phyloP scores from a whole-genome alignment of 64 coral and sea anemone genomes.

The Actinia equina region DNA sequence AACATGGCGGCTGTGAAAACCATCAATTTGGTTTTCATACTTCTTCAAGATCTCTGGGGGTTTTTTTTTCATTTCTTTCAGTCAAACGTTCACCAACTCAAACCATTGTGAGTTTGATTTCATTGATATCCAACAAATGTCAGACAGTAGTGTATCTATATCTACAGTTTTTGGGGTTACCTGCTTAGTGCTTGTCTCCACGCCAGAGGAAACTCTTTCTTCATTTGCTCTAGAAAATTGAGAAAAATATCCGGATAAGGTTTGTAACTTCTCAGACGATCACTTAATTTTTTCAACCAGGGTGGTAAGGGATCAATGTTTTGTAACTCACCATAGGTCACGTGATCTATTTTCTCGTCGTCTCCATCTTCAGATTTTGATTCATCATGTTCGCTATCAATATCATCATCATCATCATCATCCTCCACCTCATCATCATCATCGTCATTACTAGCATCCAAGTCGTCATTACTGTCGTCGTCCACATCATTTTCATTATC shows the following conservation, averaged over 20 bases:
- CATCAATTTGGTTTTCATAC: too few species aligned
- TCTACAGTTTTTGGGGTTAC: not conserved
- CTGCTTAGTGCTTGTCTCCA: conserved; percentile 52
- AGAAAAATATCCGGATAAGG: not conserved
- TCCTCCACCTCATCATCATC: not conserved
- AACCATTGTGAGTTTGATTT: not conserved
- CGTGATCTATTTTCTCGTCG: not conserved
- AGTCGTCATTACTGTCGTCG: conserved; percentile 1
- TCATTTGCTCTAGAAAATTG: conserved; percentile 44
- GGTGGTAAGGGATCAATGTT: not conserved
- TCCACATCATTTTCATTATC: not conserved
- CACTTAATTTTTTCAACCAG: not conserved
- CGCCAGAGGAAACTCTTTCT: conserved; percentile 29
- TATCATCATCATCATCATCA: not conserved
- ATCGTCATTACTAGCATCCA: not conserved
- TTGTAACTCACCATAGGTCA: conserved; percentile 6
- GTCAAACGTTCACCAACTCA: too few species aligned
- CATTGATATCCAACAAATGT: too few species aligned
- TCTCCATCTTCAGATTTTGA: not conserved
- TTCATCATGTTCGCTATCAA: not conserved
- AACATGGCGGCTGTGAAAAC: too few species aligned
- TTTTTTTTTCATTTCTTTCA: too few species aligned
- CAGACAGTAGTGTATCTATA: not conserved
- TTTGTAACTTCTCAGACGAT: not conserved
- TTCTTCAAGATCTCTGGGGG: too few species aligned